These are phyloP conservation scores for Asarcornis scutulata DNA, from an alignment of 2,113 vertebrate species.

Conservation along the genomic window DNA sequence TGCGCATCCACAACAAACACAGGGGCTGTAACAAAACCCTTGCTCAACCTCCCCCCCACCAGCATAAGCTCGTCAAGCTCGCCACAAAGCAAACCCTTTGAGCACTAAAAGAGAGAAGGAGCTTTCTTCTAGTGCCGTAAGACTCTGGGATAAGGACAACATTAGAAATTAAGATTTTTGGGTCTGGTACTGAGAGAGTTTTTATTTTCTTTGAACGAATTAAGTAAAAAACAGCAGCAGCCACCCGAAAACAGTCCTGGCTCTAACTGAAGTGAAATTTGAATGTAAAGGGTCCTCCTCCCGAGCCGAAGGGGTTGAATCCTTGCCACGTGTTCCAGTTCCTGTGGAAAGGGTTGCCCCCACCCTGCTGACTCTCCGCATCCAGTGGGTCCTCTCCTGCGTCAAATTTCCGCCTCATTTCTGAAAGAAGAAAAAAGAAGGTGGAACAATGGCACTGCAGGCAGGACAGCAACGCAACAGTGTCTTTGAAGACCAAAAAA, in stretches of 20 bases:
- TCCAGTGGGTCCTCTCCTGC: constrained; percentile 95
- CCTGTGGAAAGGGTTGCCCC: constrained; percentile 85
- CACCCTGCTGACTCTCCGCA: constrained; percentile 91
- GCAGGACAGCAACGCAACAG: background rate
- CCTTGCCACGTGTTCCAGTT: constrained; percentile 92
- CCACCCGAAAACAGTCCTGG: constrained; percentile 61
- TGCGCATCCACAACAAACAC: background rate
- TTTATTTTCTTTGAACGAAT: constrained; percentile 57
- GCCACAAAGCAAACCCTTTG: background rate
- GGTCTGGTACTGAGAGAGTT: constrained; percentile 61
- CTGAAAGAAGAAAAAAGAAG: constrained; percentile 70
- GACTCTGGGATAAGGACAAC: constrained; percentile 73
- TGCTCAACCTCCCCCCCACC: background rate
- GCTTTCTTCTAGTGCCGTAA: constrained; percentile 28
- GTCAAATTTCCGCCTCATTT: constrained; percentile 96
- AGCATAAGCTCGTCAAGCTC: background rate
- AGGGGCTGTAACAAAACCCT: background rate
- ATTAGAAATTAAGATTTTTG: constrained; percentile 58
- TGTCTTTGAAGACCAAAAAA: accelerated
- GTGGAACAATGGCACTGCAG: accelerated
- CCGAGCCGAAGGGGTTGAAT: constrained; percentile 95
- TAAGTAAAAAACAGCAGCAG: constrained; percentile 63
- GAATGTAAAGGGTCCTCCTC: constrained; percentile 93
- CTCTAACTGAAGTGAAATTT: constrained; percentile 96
- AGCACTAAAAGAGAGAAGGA: background rate